phyloP scores from a whole-genome alignment of 2,888 invertebrate genomes.

The Aproaerema taeniolella region DNA sequence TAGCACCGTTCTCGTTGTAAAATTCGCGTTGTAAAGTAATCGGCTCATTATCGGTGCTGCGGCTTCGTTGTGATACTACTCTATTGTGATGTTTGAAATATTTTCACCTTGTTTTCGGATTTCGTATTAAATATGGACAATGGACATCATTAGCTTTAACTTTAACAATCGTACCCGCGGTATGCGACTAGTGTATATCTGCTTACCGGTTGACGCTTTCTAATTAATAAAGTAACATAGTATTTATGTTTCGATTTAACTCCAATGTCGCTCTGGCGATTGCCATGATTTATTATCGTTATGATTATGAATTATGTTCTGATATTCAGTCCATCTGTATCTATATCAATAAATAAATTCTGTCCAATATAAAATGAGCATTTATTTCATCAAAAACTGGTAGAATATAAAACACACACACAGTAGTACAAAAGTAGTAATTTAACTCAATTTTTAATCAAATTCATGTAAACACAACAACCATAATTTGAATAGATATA shows the following conservation, averaged over 20 bases:
- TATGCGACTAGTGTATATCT: slow-evolving; percentile 42
- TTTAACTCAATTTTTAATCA: too few relatives aligned
- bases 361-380: slow-evolving; percentile 48
- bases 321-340: slow-evolving; percentile 61
- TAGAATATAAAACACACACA: neutral
- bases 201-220: slow-evolving; percentile 58
- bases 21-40: slow-evolving; percentile 12
- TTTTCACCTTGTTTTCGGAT: slow-evolving; percentile 41
- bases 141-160: slow-evolving; percentile 52
- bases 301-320: slow-evolving; percentile 36
- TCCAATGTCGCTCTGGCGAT: slow-evolving; percentile 29
- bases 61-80: slow-evolving; percentile 44
- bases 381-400: slow-evolving; percentile 5
- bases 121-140: slow-evolving; percentile 36
- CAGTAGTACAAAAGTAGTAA: too few relatives aligned
- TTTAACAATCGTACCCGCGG: slow-evolving; percentile 35
- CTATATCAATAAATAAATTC: slow-evolving; percentile 67
- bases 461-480: too few relatives aligned
- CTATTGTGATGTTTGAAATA: slow-evolving; percentile 56
- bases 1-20: slow-evolving; percentile 32
- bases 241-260: slow-evolving; percentile 72
- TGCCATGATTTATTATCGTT: slow-evolving; percentile 24
- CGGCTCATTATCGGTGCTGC: slow-evolving; percentile 24
- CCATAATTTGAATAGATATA: too few relatives aligned
- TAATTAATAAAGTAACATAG: too few relatives aligned